phyloP scores from a whole-genome alignment of 2,113 vertebrate species.

The Sphaerodactylus townsendi region DNA sequence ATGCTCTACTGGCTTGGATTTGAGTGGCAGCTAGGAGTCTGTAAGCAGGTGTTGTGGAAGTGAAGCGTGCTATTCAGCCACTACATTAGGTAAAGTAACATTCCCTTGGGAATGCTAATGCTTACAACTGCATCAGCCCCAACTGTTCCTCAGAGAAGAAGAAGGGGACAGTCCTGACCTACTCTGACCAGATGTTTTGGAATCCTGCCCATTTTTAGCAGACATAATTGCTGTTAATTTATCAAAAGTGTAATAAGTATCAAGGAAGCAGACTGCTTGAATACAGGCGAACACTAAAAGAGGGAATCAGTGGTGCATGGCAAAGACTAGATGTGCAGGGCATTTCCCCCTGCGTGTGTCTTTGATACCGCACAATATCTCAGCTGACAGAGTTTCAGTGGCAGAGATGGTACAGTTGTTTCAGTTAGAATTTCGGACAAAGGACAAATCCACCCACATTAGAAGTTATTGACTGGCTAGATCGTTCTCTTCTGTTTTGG shows the following conservation, averaged over 20 bases:
- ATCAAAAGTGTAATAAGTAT: conserved; percentile 56
- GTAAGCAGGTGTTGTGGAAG: conserved; percentile 76
- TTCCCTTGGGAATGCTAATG: conserved; percentile 62
- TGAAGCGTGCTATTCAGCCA: conserved; percentile 67
- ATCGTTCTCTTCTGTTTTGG: conserved; percentile 14
- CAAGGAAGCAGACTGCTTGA: conserved; percentile 35
- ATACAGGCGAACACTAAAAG: conserved; percentile 16
- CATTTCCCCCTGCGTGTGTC: neutral
- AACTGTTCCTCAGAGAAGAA: conserved; percentile 59
- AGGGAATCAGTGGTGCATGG: neutral
- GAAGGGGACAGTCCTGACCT: conserved; percentile 63
- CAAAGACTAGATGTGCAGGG: neutral
- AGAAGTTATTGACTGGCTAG: conserved; percentile 29
- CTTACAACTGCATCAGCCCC: conserved; percentile 55
- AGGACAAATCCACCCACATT: neutral
- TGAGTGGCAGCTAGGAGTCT: conserved; percentile 71
- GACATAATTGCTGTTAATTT: conserved; percentile 56
- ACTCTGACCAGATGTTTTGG: conserved; percentile 74
- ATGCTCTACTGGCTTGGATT: conserved; percentile 59
- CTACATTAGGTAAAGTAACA: conserved; percentile 52
- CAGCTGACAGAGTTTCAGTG: neutral
- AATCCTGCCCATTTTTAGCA: conserved; percentile 46
- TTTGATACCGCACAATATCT: conserved; percentile 5
- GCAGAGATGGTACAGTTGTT: conserved; percentile 1
- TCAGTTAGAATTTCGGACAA: conserved; percentile 7